A percentile compares a stretch with the other conserved stretches of the same genome.
phyloP scores from a whole-genome alignment of 2,113 vertebrate genomes.

The Mustela lutreola region DNA sequence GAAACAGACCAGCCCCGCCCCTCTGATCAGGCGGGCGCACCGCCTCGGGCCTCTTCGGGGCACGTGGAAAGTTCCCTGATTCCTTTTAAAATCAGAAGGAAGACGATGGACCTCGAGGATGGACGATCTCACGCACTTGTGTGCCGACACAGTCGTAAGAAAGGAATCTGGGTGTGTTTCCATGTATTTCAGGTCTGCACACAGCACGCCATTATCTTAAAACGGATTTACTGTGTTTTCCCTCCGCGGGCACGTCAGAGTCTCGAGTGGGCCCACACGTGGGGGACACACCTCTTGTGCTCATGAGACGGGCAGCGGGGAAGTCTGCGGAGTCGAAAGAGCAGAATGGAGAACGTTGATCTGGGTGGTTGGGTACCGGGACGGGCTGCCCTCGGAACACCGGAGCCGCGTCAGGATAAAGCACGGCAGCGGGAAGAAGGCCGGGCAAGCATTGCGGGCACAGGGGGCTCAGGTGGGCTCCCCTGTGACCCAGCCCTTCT shows the following conservation, averaged over 20 bases:
- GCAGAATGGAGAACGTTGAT: fast-evolving
- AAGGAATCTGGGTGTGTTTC: background rate
- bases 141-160: background rate
- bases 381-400: background rate
- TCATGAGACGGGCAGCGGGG: too few species aligned
- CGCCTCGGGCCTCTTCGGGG: fast-evolving
- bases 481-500: background rate
- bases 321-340: background rate
- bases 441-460: fast-evolving
- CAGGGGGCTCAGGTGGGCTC: fast-evolving
- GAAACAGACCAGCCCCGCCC: fast-evolving
- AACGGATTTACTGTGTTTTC: fast-evolving
- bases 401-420: background rate
- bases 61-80: background rate
- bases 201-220: background rate
- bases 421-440: fast-evolving
- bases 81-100: background rate
- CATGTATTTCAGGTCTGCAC: background rate
- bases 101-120: background rate
- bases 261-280: fast-evolving
- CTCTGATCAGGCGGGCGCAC: too few species aligned
- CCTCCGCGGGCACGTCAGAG: background rate
- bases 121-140: fast-evolving
- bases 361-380: too few species aligned
- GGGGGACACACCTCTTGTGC: fast-evolving